phyloP scores from a whole-genome alignment of 2,888 invertebrate species.

The Monopis laevigella region DNA sequence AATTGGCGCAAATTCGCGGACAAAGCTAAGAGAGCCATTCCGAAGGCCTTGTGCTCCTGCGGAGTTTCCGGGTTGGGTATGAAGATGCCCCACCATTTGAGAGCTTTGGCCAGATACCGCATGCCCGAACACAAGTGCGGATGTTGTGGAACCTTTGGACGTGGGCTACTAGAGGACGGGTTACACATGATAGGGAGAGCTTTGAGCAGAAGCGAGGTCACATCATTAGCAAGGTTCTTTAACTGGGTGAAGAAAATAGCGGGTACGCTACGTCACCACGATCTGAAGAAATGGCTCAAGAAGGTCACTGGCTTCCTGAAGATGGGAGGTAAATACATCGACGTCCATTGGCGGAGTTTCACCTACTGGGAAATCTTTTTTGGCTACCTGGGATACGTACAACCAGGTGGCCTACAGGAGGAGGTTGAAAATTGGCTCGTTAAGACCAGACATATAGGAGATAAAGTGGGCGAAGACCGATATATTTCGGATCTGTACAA shows the following conservation, averaged over 20 bases:
- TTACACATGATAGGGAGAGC: background rate
- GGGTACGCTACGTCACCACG: background rate
- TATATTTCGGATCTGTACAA: background rate
- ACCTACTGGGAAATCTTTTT: background rate
- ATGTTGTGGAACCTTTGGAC: background rate
- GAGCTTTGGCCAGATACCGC: background rate
- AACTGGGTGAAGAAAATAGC: background rate
- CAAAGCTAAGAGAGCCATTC: background rate
- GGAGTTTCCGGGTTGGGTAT: background rate
- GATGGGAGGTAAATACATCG: slow-evolving; percentile 1
- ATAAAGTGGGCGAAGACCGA: background rate
- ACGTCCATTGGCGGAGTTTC: background rate
- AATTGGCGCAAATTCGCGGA: background rate
- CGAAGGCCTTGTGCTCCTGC: background rate
- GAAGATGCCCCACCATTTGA: background rate
- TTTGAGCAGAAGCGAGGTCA: background rate
- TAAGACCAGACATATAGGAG: background rate
- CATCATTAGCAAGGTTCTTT: background rate
- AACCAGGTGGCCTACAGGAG: background rate
- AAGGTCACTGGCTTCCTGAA: background rate
- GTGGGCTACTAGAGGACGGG: background rate
- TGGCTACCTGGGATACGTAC: background rate
- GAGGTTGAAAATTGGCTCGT: background rate
- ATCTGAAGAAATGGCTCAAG: background rate
- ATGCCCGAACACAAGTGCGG: background rate